Evolutionary conservation across 2,113 vertebrate species (phyloP).

Genomic region (Canis aureus): DNA sequence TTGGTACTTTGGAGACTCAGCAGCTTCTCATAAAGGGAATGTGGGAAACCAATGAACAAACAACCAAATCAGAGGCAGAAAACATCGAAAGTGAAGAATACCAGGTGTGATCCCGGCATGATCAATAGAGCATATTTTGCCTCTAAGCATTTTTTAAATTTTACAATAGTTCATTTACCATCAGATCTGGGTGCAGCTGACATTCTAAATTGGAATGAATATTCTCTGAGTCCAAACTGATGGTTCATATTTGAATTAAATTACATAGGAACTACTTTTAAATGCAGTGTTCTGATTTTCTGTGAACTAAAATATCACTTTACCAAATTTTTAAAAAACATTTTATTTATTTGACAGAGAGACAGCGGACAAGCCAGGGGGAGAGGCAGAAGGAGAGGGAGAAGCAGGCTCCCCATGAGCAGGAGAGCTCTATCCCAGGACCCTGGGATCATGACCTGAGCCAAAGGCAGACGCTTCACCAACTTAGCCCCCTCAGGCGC

Average conservation of each 20-base stretch:
- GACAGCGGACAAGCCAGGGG: background rate
- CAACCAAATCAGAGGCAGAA: background rate
- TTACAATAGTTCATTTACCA: background rate
- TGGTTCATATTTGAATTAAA: constrained; percentile 23
- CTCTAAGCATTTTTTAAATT: background rate
- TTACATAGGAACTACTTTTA: background rate
- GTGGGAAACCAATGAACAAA: background rate
- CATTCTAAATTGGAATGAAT: background rate
- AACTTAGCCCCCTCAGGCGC: background rate
- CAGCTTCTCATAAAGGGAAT: background rate
- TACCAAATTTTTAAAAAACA: background rate
- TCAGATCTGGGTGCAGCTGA: background rate
- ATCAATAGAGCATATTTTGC: background rate
- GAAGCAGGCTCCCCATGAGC: background rate
- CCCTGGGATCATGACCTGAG: background rate
- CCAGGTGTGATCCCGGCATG: background rate
- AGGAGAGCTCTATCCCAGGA: too few relatives aligned
- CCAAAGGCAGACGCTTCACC: background rate
- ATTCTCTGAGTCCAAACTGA: background rate
- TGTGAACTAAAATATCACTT: background rate
- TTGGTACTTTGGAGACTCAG: background rate
- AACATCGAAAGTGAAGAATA: background rate
- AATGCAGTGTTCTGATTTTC: background rate
- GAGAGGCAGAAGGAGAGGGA: background rate
- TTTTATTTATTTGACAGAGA: background rate